Base-by-base conservation (phyloP, 2,113 vertebrate species). In the Struthidea cinerea region DNA sequence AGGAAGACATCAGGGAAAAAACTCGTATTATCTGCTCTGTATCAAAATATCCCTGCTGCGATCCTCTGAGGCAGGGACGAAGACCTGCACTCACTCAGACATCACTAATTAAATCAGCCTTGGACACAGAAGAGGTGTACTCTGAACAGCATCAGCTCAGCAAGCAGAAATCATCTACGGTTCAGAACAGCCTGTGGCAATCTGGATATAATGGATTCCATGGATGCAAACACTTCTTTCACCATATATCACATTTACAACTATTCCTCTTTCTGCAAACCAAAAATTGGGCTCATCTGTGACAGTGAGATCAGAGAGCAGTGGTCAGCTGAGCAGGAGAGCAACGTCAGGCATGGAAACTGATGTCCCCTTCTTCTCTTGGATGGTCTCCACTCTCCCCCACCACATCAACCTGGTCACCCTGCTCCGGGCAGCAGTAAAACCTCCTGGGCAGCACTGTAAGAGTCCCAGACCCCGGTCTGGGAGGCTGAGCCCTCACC, bases 101-200 rank as follows among this genome's bases (percentile, higher is more conserved):
- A 59, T 39, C 4, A 0, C 93, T 96, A 91, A 96, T 96, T 92
- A 95, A 88, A 93, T 61, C 64, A 73, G 76, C 47, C 60, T 78
- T 79, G 88, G 88, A 68, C 57, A 71, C 41, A 42, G 68, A 87
- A 82, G 70, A 35, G 37, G 26, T 10, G 5, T 53, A 24, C 60
- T 89, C 79, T 84, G 52, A 90, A 75, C 41, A 84, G 64, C 56
- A 56, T 17, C 83, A 84, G 64, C 76, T 86, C 92, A 86, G 75
- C 1, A 7, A 67, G 55, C 9, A 73, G 78, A 95, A 93, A 94
- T 61, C 67, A 76, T 37, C 79, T 60, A 70, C 0, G 1, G 60
- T 93, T 78, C 93, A 88, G 73, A 91, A 56, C 41, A 89, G 90
- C 63, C 86, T 49, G 49, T 6, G 27, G 92, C 74, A 82, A 90